phyloP scores from a whole-genome alignment of 2,113 vertebrate species.

The Vimba vimba region DNA sequence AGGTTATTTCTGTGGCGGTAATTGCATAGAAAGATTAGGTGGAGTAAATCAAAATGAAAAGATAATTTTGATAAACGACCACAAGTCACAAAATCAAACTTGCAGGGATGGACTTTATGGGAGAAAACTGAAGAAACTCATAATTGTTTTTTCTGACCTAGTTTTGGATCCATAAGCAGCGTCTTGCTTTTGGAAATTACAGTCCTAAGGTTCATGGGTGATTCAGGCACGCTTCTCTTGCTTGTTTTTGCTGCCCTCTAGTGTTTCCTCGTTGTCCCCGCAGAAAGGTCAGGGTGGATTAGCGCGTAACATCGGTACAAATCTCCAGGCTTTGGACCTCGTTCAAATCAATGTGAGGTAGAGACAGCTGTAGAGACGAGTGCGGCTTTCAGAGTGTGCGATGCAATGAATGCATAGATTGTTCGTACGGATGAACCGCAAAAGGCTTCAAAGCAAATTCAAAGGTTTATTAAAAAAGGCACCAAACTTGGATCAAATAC shows the following conservation, averaged over 20 bases:
- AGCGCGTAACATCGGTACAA: constrained; percentile 37
- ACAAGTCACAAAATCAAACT: constrained; percentile 15
- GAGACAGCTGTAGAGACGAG: constrained; percentile 28
- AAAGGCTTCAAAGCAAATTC: constrained; percentile 26
- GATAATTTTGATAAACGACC: constrained; percentile 48
- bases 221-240: background rate
- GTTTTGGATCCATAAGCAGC: background rate
- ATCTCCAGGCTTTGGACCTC: constrained; percentile 40
- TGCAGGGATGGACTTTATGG: background rate
- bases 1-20: constrained; percentile 34
- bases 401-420: constrained; percentile 49
- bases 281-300: constrained; percentile 45
- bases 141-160: constrained; percentile 27
- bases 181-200: background rate
- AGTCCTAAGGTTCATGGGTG: background rate
- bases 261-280: background rate
- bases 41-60: constrained; percentile 41
- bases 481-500: constrained; percentile 5
- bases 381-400: constrained; percentile 1
- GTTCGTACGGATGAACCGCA: constrained; percentile 3
- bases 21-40: constrained; percentile 50
- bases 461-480: constrained; percentile 9
- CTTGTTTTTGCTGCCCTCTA: background rate
- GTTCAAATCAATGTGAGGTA: constrained; percentile 41
- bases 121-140: background rate